Evolutionary conservation across 1,140 invertebrate genomes (phyloP).

Genomic region (Drosophila repleta): DNA sequence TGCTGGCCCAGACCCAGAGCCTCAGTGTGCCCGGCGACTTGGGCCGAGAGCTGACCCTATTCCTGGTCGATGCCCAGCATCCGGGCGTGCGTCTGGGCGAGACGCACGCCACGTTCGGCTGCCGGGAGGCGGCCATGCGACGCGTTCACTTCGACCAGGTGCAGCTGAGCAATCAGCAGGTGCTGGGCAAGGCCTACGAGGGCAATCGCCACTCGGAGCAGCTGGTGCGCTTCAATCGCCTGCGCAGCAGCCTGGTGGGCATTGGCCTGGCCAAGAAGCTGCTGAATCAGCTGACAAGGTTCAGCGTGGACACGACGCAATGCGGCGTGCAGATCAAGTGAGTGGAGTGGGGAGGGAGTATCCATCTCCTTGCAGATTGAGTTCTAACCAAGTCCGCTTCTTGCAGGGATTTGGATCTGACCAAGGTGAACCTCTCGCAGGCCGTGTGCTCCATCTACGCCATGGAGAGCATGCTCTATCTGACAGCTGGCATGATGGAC

Average conservation of each 20-base stretch:
- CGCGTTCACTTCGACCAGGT: constrained; percentile 85
- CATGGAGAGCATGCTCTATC: constrained; percentile 91
- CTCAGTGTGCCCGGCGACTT: constrained; percentile 55
- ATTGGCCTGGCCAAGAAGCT: constrained; percentile 64
- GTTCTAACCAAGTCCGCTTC: not conserved
- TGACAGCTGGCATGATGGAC: constrained; percentile 89
- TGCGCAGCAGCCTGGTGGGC: constrained; percentile 55
- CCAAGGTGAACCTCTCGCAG: constrained; percentile 86
- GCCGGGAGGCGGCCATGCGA: constrained; percentile 63
- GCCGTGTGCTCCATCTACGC: constrained; percentile 86
- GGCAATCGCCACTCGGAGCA: constrained; percentile 60
- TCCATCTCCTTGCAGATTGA: too few species aligned
- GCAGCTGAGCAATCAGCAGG: constrained; percentile 78
- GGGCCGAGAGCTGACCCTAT: constrained; percentile 86
- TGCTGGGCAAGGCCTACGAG: constrained; percentile 64
- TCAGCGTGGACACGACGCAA: constrained; percentile 86
- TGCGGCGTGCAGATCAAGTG: constrained; percentile 84
- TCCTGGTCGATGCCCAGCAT: constrained; percentile 90
- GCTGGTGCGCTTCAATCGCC: constrained; percentile 51
- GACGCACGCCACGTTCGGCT: constrained; percentile 89
- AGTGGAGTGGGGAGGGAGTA: constrained; percentile 3
- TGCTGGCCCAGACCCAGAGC: constrained; percentile 83
- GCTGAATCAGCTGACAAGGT: constrained; percentile 56
- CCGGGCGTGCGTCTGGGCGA: constrained; percentile 89
- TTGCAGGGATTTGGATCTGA: constrained; percentile 85